A percentile compares a stretch with the other conserved stretches of the same genome.
These are phyloP conservation scores for Girardinus metallicus DNA, from an alignment of 2,797 vertebrate species.

Conservation along the genomic window DNA sequence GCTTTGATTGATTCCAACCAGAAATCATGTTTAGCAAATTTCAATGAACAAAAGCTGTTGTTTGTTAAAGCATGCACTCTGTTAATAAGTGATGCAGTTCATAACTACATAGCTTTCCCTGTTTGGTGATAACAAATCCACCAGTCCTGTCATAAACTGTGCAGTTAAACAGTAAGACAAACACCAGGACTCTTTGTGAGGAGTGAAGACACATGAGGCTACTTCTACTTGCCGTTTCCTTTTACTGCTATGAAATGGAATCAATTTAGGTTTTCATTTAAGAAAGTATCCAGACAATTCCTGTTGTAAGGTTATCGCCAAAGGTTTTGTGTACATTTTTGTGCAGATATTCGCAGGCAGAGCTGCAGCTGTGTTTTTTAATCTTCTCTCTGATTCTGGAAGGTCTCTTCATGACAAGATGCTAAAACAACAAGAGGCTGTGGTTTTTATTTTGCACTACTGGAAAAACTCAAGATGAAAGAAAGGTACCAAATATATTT, in stretches of 20 bases:
- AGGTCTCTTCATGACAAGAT: constrained; percentile 55
- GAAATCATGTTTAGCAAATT: background rate
- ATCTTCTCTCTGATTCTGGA: constrained; percentile 59
- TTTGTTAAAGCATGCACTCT: constrained; percentile 1
- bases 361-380: constrained; percentile 27
- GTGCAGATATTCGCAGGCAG: constrained; percentile 43
- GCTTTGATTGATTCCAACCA: background rate
- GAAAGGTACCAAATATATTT: background rate
- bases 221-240: background rate
- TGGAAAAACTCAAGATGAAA: constrained; percentile 2
- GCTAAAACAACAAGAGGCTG: constrained; percentile 18
- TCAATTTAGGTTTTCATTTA: constrained; percentile 9
- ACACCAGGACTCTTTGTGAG: constrained; percentile 17
- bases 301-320: constrained; percentile 19
- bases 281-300: constrained; percentile 50
- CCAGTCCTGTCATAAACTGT: constrained; percentile 32
- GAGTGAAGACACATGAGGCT: background rate
- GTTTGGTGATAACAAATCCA: constrained; percentile 33
- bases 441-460: background rate
- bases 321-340: constrained; percentile 42
- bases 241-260: constrained; percentile 10
- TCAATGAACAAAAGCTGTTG: background rate
- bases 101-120: background rate
- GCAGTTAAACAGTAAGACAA: constrained; percentile 49
- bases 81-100: constrained; percentile 44